Percentiles rank a stretch among this genome's conserved stretches.
Conservation (phyloP, 2,113 vertebrate genomes). For the Beaufortia kweichowensis region DNA sequence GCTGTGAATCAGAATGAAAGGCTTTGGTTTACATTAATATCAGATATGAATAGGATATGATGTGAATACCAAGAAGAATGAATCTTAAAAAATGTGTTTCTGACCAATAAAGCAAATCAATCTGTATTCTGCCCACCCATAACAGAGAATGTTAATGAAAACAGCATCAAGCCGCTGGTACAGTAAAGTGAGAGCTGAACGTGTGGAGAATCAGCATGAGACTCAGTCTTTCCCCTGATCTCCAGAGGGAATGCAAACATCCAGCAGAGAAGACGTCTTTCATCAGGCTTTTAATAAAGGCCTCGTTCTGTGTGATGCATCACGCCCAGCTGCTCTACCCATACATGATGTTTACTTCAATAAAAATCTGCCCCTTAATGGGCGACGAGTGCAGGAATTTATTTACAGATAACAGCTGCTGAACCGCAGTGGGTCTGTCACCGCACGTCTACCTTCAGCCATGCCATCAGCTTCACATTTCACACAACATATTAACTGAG, state of each 20-base stretch:
- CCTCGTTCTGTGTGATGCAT: constrained; percentile 33
- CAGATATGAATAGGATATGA: too few species aligned
- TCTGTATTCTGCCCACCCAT: too few species aligned
- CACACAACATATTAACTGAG: too few species aligned
- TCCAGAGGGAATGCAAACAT: constrained; percentile 30
- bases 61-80: too few species aligned
- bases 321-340: constrained; percentile 17
- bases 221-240: constrained; percentile 22
- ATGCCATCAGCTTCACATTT: background rate
- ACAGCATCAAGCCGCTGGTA: background rate
- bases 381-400: constrained; percentile 3
- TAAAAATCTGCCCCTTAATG: constrained; percentile 26
- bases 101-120: too few species aligned
- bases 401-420: background rate
- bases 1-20: too few species aligned
- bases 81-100: too few species aligned
- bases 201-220: background rate
- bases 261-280: constrained; percentile 14
- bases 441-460: background rate
- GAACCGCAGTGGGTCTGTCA: constrained; percentile 1
- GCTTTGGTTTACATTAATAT: too few species aligned
- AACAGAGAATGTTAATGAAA: background rate
- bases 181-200: too few species aligned
- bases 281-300: constrained; percentile 39
- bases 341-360: constrained; percentile 35